A percentile compares a stretch with the other conserved stretches of the same genome.
Conservation (phyloP, 2,888 invertebrate species). For the Acrocera orbiculus region DNA sequence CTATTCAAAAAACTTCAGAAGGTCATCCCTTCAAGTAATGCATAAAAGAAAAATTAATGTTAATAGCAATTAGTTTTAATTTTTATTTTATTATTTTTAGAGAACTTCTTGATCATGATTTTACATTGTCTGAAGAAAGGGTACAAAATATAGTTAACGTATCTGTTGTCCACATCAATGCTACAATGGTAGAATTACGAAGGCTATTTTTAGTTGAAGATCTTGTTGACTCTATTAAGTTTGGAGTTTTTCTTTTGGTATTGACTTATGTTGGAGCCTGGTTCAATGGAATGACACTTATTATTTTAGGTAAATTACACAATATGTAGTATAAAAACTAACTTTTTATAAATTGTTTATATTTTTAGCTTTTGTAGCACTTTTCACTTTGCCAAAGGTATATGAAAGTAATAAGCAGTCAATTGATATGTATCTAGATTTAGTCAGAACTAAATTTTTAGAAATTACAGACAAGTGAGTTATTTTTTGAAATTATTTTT, state of each 20-base stretch:
- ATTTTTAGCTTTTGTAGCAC: slow-evolving; percentile 66
- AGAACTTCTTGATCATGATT: slow-evolving; percentile 70
- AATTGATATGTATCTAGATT: slow-evolving; percentile 78
- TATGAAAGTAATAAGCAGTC: slow-evolving; percentile 89
- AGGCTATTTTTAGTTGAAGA: slow-evolving; percentile 93
- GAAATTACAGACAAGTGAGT: slow-evolving; percentile 78
- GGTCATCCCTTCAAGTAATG: slow-evolving; percentile 93
- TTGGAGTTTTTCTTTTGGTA: slow-evolving; percentile 87
- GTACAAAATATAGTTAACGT: slow-evolving; percentile 75
- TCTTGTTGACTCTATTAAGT: slow-evolving; percentile 88
- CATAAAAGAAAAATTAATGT: no score
- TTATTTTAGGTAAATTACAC: slow-evolving; percentile 60
- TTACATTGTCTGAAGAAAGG: slow-evolving; percentile 79
- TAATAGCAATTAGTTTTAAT: no score
- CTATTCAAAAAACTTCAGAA: slow-evolving; percentile 89
- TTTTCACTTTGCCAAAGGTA: slow-evolving; percentile 91
- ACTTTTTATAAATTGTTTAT: slow-evolving; percentile 20
- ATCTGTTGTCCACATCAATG: slow-evolving; percentile 75
- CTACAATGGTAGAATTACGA: slow-evolving; percentile 64
- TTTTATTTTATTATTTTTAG: slow-evolving; percentile 31
- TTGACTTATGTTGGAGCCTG: slow-evolving; percentile 95
- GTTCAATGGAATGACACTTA: slow-evolving; percentile 98
- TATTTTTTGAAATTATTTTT: background rate
- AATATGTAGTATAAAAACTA: background rate
- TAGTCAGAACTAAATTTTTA: slow-evolving; percentile 72